A percentile compares a stretch with the other conserved stretches of the same genome.
Conservation (phyloP, 2,888 invertebrate genomes). For the Drosophila koepferae region DNA sequence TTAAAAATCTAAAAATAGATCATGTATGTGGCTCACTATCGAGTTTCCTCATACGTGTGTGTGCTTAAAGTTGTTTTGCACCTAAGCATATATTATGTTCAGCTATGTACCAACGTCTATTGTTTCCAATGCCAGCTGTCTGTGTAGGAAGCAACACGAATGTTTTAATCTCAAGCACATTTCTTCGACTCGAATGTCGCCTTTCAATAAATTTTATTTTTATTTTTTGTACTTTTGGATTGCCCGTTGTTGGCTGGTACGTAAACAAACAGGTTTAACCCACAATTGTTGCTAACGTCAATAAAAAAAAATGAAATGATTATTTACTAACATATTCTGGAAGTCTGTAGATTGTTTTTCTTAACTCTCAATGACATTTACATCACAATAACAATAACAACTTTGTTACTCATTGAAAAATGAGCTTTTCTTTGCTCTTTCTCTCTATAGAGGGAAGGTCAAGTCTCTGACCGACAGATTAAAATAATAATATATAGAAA, state of each 20-base stretch:
- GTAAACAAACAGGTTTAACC: conserved; percentile 58
- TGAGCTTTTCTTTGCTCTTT: conserved; percentile 6
- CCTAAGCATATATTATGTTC: conserved; percentile 16
- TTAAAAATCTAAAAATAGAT: not conserved
- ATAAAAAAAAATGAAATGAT: conserved; percentile 41
- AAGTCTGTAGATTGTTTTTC: conserved; percentile 38
- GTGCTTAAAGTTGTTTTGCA: not conserved
- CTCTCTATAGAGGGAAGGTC: conserved; percentile 32
- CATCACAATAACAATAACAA: conserved; percentile 36
- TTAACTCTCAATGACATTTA: conserved; percentile 56
- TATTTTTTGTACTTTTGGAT: conserved; percentile 14
- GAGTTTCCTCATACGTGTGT: not conserved
- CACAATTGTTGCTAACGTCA: conserved; percentile 47
- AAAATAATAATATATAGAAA: conserved; percentile 22
- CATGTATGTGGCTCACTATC: not conserved
- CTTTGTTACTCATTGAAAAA: conserved; percentile 43
- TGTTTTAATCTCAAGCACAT: conserved; percentile 10
- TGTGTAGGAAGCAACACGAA: conserved; percentile 17
- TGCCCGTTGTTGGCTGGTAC: conserved; percentile 11
- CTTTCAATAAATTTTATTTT: conserved; percentile 26
- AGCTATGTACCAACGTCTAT: not conserved
- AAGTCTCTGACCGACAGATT: conserved; percentile 38
- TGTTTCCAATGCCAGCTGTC: conserved; percentile 15
- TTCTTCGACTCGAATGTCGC: conserved; percentile 22
- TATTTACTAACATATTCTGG: conserved; percentile 41